Evolutionary conservation across 2,888 invertebrate genomes (phyloP), one percentile per base, ranked within the genome.

Genomic region (Drosophila borealis): DNA sequence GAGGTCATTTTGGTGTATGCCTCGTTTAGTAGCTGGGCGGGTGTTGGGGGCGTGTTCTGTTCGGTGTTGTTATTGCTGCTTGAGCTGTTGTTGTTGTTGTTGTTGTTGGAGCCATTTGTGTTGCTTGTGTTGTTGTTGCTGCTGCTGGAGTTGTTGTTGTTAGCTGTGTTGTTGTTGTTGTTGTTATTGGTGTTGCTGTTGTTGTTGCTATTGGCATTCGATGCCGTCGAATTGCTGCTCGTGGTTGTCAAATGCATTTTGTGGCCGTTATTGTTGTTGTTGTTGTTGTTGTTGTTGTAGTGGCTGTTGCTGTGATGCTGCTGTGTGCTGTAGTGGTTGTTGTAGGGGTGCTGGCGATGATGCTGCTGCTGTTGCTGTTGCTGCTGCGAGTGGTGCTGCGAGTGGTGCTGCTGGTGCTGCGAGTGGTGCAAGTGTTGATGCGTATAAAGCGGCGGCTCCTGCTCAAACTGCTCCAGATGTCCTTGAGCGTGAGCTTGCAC

Each of bases 1-100:
- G 97, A 97, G 80, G 97, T 97, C 95, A 97, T 96, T 93, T 97
- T 97, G 61, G 96, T 96, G 93, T 96, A 96, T 74, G 96, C 96
- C 93, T 97, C 96, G 91, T 96, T 96, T 78, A 96, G 94, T 81
- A 96, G 93, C 83, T 92, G 94, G 78, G 95, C 94, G 81, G 95
- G 95, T 92, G 95, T 95, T 90, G 95, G 95, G 91, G 96, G 95
- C 66, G 95, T 95, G 90, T 95, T 94, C 91, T 95, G 94, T 74
- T 93, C 93, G 13, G 87, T 89, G 65, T 82, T 84, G 73, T 81
- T 91, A 70, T 82, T 90, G 54, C 76, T 83, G 41, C 69, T 94
- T 8, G 77, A 71, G 69, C 80, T 90, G 78, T 86, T 91, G 74
- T 89, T 89, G 70, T 80, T 90, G 80, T 84, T 91, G 78, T 74